Evolutionary conservation across 1,140 invertebrate genomes (phyloP).

Genomic region (Apis florea): DNA sequence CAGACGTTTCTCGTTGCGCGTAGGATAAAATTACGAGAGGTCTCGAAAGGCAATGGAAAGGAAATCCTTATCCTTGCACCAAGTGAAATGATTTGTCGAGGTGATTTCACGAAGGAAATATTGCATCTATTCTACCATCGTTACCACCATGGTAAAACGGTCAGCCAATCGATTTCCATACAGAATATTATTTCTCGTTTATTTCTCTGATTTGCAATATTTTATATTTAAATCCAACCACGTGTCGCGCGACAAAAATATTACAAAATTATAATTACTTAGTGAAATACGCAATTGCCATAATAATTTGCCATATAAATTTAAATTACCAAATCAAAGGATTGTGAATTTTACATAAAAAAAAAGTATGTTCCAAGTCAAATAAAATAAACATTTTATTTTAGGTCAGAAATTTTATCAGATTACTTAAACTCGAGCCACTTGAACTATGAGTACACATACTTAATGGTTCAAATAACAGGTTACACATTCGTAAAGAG

Average conservation of each 20-base stretch:
- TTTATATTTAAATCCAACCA: constrained; percentile 6
- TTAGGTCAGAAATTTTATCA: no score
- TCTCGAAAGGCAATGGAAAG: constrained; percentile 1
- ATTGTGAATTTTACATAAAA: no score
- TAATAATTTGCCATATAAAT: no score
- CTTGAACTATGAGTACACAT: no score
- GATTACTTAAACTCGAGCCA: no score
- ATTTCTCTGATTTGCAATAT: constrained; percentile 3
- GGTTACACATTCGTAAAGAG: no score
- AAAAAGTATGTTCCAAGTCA: no score
- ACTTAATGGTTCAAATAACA: no score
- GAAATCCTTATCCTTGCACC: constrained; percentile 6
- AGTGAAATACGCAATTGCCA: no score
- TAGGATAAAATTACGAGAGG: neutral
- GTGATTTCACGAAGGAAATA: constrained; percentile 27
- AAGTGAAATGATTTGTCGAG: constrained; percentile 29
- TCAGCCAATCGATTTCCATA: constrained; percentile 9
- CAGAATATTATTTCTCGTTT: neutral
- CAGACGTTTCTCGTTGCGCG: no score
- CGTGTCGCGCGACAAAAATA: neutral
- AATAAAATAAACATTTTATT: no score
- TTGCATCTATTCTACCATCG: constrained; percentile 16
- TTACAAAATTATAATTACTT: neutral
- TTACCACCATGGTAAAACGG: constrained; percentile 6
- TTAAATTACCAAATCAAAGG: no score